A percentile compares a stretch with the other conserved stretches of the same genome.
Conservation (phyloP, 2,797 vertebrate species). For the Erpetoichthys calabaricus region DNA sequence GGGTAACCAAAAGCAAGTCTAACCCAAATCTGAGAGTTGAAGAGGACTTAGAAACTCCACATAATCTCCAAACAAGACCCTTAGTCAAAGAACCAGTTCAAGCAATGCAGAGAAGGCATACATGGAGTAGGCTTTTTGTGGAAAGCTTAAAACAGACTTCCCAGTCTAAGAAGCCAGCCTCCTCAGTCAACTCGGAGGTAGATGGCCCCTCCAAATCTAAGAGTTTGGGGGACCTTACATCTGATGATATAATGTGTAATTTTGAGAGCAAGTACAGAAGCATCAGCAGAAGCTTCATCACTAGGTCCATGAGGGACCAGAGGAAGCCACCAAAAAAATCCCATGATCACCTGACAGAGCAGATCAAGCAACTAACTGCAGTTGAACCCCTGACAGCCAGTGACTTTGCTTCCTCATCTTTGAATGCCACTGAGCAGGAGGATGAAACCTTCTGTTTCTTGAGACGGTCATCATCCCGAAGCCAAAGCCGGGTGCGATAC, state of each 20-base stretch:
- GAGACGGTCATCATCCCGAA: slow-evolving; percentile 71
- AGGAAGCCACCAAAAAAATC: slow-evolving; percentile 18
- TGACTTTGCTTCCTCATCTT: slow-evolving; percentile 30
- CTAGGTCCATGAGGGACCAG: slow-evolving; percentile 35
- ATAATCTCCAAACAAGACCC: slow-evolving; percentile 45
- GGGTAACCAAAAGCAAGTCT: slow-evolving; percentile 75
- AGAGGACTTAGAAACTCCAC: slow-evolving; percentile 13
- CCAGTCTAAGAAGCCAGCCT: slow-evolving; percentile 25
- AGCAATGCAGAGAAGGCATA: slow-evolving; percentile 42
- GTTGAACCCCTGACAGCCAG: slow-evolving; percentile 47
- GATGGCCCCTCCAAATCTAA: slow-evolving; percentile 64
- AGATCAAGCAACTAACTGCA: slow-evolving; percentile 64
- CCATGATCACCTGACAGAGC: slow-evolving; percentile 56
- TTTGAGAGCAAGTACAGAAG: slow-evolving; percentile 72
- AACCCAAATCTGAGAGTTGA: slow-evolving; percentile 67
- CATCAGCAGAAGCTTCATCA: slow-evolving; percentile 67
- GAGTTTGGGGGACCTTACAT: slow-evolving; percentile 85
- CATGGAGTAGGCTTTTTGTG: slow-evolving; percentile 71
- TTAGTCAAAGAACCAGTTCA: slow-evolving; percentile 40
- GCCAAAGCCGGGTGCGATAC: slow-evolving; percentile 82
- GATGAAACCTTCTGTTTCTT: slow-evolving; percentile 41
- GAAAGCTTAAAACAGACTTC: slow-evolving; percentile 58
- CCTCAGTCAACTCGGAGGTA: slow-evolving; percentile 13
- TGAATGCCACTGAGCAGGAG: slow-evolving; percentile 18
- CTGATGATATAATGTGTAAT: slow-evolving; percentile 71